Evolutionary conservation across 2,113 vertebrate genomes (phyloP), one percentile per base, ranked within the genome.

Genomic region (Turnix velox): DNA sequence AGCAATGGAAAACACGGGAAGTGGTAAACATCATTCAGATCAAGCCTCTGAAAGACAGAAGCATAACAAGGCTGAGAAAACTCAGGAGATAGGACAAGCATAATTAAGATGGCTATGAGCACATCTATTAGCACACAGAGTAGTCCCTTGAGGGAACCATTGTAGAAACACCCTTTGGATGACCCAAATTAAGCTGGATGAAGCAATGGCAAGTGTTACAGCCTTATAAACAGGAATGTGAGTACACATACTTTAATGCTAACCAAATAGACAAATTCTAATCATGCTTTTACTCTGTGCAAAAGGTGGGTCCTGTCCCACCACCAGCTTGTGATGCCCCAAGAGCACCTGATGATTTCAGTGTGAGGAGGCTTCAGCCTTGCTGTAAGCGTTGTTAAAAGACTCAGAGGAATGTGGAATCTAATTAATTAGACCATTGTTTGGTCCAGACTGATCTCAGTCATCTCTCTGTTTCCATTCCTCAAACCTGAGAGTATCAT

Each of bases 241-340:
- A n/a, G n/a, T n/a, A n/a, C n/a, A n/a, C n/a, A n/a, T n/a, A n/a
- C n/a, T n/a, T n/a, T n/a, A n/a, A n/a, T n/a, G n/a, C n/a, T n/a
- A n/a, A n/a, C n/a, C n/a, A n/a, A n/a, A n/a, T n/a, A n/a, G n/a
- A n/a, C n/a, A n/a, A n/a, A n/a, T n/a, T n/a, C n/a, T n/a, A n/a
- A n/a, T n/a, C n/a, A n/a, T n/a, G n/a, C n/a, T n/a, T n/a, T n/a
- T n/a, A n/a, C 67, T 57, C 23, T 14, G 39, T 4, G 31, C 30
- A 28, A 35, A 22, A 28, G 43, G 15, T 31, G 39, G 1, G 22
- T 52, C 73, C 58, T 6, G 2, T 51, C 48, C 57, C 0, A 0
- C 2, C 1, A 1, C 33, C 22, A 12, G 55, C 65, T 59, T 49
- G 31, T 58, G 57, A 18, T 58, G 42, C 20, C 40, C 20, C 57